phyloP scores from a whole-genome alignment of 2,888 invertebrate genomes.

The Byasa hedistus region DNA sequence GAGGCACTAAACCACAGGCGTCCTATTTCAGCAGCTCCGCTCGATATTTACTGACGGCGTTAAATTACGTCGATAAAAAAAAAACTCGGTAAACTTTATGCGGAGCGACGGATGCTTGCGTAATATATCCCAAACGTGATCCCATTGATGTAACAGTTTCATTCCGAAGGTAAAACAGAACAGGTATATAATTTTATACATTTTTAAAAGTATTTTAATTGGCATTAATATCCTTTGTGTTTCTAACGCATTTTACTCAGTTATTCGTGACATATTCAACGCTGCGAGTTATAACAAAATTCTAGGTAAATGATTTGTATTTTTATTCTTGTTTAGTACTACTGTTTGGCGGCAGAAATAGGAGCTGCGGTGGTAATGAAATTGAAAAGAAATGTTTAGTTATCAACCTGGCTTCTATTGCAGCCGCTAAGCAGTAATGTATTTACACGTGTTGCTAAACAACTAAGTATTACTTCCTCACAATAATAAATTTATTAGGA shows the following conservation, averaged over 20 bases:
- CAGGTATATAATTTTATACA: background rate
- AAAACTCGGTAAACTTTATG: constrained; percentile 28
- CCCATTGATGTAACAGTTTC: constrained; percentile 25
- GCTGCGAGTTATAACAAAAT: too few species aligned
- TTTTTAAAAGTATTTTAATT: background rate
- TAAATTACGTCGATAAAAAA: constrained; percentile 31
- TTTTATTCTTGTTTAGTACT: too few species aligned
- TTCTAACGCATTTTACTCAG: background rate
- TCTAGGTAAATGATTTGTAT: too few species aligned
- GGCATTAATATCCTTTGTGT: too few species aligned
- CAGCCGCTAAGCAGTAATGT: too few species aligned
- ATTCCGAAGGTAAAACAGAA: constrained; percentile 16
- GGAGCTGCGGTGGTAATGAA: too few species aligned
- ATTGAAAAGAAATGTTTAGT: too few species aligned
- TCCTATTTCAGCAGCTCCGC: constrained; percentile 46
- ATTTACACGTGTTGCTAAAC: too few species aligned
- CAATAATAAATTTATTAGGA: background rate
- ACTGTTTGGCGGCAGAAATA: too few species aligned
- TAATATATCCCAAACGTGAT: constrained; percentile 28
- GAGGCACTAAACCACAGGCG: constrained; percentile 57
- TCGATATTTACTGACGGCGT: constrained; percentile 33
- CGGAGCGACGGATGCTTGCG: constrained; percentile 26
- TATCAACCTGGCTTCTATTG: too few species aligned
- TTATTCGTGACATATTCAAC: too few species aligned
- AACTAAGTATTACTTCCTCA: too few species aligned